A percentile compares a stretch with the other conserved stretches of the same genome.
These are phyloP conservation scores for Macrosoma leucophasiata DNA, from an alignment of 2,888 invertebrate genomes.

Conservation along the genomic window DNA sequence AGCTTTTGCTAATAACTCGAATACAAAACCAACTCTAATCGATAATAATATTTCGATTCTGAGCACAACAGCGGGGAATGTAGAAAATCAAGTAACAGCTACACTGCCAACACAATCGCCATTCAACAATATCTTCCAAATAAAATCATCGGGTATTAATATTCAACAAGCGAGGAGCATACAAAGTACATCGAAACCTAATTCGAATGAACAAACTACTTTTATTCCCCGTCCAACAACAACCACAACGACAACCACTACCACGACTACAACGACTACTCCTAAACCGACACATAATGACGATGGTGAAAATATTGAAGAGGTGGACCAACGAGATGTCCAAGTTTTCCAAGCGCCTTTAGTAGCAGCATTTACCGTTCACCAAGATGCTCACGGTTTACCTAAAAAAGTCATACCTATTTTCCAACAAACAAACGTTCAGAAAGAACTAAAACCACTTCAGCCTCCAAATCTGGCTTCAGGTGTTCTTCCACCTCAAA, in stretches of 20 bases:
- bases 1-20: conserved; percentile 51
- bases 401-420: conserved; percentile 87
- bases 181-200: conserved; percentile 38
- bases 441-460: conserved; percentile 34
- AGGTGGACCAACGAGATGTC: conserved; percentile 81
- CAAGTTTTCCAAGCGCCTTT: conserved; percentile 89
- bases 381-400: conserved; percentile 86
- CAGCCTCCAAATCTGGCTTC: conserved; percentile 32
- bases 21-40: conserved; percentile 45
- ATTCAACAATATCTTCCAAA: conserved; percentile 59
- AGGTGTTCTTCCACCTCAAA: conserved; percentile 31
- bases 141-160: conserved; percentile 48
- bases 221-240: conserved; percentile 33
- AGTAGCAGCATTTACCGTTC: conserved; percentile 90
- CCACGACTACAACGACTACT: conserved; percentile 76
- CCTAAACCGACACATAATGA: conserved; percentile 81
- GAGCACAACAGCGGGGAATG: conserved; percentile 62
- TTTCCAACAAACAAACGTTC: conserved; percentile 64
- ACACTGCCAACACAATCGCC: conserved; percentile 55
- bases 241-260: conserved; percentile 59
- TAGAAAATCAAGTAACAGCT: conserved; percentile 60
- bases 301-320: conserved; percentile 80
- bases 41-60: conserved; percentile 61
- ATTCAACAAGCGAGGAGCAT: conserved; percentile 61
- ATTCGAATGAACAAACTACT: conserved; percentile 33